Percentiles rank a stretch among this genome's conserved stretches.
Conservation (phyloP, 2,797 vertebrate species). For the Gymnopithys bicolor region DNA sequence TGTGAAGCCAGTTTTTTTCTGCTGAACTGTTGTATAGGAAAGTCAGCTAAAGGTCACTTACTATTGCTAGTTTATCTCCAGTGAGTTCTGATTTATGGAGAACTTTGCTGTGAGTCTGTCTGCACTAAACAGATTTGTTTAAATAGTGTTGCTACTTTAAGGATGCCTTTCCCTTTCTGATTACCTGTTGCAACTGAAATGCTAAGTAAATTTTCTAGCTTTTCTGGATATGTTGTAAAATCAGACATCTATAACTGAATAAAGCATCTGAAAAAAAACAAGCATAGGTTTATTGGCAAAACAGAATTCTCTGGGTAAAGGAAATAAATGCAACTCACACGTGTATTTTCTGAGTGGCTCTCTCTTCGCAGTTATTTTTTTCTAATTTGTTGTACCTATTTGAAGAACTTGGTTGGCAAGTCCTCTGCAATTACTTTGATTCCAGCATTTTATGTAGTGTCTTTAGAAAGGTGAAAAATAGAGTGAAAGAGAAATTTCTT, state of each 20-base stretch:
- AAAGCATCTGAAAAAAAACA: background rate
- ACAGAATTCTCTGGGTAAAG: background rate
- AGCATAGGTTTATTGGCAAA: background rate
- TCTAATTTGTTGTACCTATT: background rate
- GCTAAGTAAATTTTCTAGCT: background rate
- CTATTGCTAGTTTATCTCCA: constrained; percentile 1
- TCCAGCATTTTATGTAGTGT: background rate
- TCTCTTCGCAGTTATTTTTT: background rate
- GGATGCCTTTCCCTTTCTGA: constrained; percentile 2
- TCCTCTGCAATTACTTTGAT: background rate
- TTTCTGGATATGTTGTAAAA: background rate
- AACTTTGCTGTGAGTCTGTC: background rate
- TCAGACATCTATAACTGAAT: background rate
- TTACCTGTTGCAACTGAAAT: constrained; percentile 8
- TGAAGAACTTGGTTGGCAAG: background rate
- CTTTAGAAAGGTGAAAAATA: background rate
- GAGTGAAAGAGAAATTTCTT: background rate
- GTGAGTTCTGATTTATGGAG: background rate
- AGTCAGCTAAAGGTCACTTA: constrained; percentile 10
- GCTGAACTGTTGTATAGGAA: background rate
- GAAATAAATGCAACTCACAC: background rate
- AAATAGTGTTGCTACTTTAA: background rate
- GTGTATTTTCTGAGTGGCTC: background rate
- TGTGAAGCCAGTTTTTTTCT: background rate
- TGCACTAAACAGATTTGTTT: background rate